These are phyloP conservation scores for Dynastes grantii DNA, from an alignment of 2,888 invertebrate species.

Conservation along the genomic window DNA sequence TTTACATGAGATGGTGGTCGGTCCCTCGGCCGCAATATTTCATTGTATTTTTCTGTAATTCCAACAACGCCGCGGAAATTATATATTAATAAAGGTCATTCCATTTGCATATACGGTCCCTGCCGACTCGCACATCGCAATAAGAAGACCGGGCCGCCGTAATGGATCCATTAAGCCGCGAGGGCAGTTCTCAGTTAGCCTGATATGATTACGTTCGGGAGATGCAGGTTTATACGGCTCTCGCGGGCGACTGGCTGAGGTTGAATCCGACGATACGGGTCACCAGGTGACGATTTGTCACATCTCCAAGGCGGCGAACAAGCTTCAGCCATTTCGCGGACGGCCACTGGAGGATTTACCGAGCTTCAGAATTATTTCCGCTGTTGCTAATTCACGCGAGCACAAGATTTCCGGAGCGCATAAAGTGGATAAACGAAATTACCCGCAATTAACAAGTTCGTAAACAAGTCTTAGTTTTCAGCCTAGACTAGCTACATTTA, in stretches of 20 bases:
- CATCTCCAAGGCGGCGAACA: conserved; percentile 70
- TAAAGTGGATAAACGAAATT: conserved; percentile 61
- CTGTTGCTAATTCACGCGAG: conserved; percentile 55
- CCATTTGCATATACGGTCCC: conserved; percentile 65
- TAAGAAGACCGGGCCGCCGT: conserved; percentile 64
- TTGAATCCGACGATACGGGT: conserved; percentile 68
- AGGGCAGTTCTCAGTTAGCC: conserved; percentile 62
- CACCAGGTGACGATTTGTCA: conserved; percentile 72
- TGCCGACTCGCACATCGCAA: conserved; percentile 62
- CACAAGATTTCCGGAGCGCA: conserved; percentile 55
- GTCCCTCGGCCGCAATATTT: conserved; percentile 59
- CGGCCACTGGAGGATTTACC: conserved; percentile 59
- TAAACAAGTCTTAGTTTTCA: conserved; percentile 47
- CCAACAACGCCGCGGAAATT: conserved; percentile 59
- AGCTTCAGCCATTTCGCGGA: conserved; percentile 70
- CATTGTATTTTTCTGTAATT: conserved; percentile 62
- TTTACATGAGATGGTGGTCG: conserved; percentile 40
- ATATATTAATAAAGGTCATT: conserved; percentile 66
- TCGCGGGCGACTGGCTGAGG: conserved; percentile 66
- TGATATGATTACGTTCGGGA: conserved; percentile 67
- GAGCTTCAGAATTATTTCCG: conserved; percentile 54
- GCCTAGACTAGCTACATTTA: not conserved
- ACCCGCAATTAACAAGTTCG: conserved; percentile 61
- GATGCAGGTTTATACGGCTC: conserved; percentile 67
- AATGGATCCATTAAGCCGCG: conserved; percentile 67